Base-by-base conservation (phyloP, 2,888 invertebrate species). In the Andrena flavipes region DNA sequence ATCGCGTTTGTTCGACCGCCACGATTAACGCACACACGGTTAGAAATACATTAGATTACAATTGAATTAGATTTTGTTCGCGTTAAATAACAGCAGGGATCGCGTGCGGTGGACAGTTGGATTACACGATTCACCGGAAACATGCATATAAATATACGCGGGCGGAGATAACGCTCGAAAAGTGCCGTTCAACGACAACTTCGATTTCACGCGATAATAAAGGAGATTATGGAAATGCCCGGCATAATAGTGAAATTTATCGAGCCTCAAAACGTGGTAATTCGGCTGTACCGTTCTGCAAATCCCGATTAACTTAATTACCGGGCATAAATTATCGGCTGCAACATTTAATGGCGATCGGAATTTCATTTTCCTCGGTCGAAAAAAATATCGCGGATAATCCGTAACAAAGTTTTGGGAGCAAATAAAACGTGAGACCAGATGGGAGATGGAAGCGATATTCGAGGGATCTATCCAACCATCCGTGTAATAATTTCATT, bases 141-240 rank as follows among this genome's bases (percentile, higher is more conserved):
- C 74, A 60, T 69, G 82, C 64, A 68, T 81, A 81, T 81, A 81
- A 81, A 81, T 81, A 81, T 81, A 59, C 73, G 62, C 1, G 30
- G 8, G 10, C 23, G 29, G 16, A 64, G 81, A 81, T 81, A 71
- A 75, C 80, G 73, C 63, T 60, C 81, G 86, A 64, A 69, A 67
- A 84, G 76, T 86, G 65, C 75, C 70, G 69, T 72, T 84, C 79
- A 86, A 84, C 82, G 76, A 86, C 69, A 76, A 84, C 80, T 86
- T 73, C 84, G 75, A 86, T 86, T 86, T 82, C 67, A 56, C 62
- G 54, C 72, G 76, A 84, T 84, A 86, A 82, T 80, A 82, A 86
- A 86, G 71, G 72, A 75, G 79, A 86, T 84, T 86, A 84, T 80
- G 75, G 79, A 86, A 86, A 84, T 86, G 59, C 62, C 26, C 33